A percentile compares a stretch with the other conserved stretches of the same genome.
These are phyloP conservation scores for Agelaius tricolor DNA, from an alignment of 2,113 vertebrate genomes.

Conservation along the genomic window DNA sequence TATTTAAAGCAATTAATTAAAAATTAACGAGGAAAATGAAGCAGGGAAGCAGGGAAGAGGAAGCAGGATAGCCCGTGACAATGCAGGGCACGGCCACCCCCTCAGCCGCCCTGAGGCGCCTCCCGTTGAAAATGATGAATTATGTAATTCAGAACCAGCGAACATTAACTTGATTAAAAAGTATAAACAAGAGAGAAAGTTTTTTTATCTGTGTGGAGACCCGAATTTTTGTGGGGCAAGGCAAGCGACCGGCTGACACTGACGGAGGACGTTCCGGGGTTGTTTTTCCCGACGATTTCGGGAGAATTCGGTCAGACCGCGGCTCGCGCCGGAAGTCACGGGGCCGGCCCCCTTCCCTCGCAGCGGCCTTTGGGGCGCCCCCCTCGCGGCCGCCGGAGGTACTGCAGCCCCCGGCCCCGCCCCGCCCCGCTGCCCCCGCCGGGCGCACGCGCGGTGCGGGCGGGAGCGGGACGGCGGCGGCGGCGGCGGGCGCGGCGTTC, in stretches of 20 bases:
- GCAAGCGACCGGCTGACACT: too few relatives aligned
- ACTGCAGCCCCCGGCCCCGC: neutral
- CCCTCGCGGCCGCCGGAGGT: neutral
- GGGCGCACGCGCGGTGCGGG: neutral
- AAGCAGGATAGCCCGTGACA: neutral
- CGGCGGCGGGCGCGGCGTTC: neutral
- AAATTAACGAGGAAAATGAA: neutral
- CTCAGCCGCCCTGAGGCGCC: neutral
- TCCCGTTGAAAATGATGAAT: neutral
- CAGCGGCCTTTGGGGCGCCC: neutral
- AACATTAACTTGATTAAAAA: too few relatives aligned
- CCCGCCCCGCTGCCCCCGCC: neutral
- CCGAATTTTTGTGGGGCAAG: too few relatives aligned
- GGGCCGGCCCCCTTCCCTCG: rapidly evolving
- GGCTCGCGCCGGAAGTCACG: neutral
- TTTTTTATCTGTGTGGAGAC: too few relatives aligned
- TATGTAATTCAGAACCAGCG: rapidly evolving
- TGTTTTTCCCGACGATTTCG: rapidly evolving
- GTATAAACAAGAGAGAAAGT: rapidly evolving
- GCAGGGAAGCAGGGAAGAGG: neutral
- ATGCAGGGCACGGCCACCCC: neutral
- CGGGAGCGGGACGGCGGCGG: too few relatives aligned
- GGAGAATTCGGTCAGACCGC: rapidly evolving
- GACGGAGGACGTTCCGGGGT: rapidly evolving
- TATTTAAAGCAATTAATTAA: too few relatives aligned